Conservation (phyloP, 1,140 invertebrate genomes). For the Drosophila tani region DNA sequence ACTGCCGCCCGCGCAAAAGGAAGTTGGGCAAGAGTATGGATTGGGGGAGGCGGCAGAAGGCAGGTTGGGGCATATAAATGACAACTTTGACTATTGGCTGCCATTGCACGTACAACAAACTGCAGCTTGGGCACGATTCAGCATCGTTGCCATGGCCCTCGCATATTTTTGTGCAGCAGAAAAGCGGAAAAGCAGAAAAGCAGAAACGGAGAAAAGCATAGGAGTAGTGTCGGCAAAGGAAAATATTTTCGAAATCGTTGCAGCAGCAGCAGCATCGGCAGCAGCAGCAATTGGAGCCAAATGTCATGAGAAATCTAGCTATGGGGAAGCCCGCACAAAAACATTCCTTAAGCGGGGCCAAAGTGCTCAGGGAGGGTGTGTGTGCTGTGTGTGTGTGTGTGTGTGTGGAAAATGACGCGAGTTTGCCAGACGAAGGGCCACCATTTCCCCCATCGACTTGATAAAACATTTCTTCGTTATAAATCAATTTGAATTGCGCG, state of each 20-base stretch:
- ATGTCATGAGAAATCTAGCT: slow-evolving; percentile 67
- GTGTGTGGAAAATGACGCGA: slow-evolving; percentile 6
- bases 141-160: slow-evolving; percentile 34
- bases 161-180: slow-evolving; percentile 57
- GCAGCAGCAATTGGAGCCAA: slow-evolving; percentile 49
- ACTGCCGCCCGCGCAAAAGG: slow-evolving; percentile 12
- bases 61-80: slow-evolving; percentile 62
- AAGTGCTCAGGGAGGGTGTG: background rate
- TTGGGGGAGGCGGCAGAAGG: background rate
- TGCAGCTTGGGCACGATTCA: slow-evolving; percentile 72
- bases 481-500: slow-evolving; percentile 74
- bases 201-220: background rate
- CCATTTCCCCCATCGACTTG: slow-evolving; percentile 46
- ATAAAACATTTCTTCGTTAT: slow-evolving; percentile 56
- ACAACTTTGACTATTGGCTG: slow-evolving; percentile 72
- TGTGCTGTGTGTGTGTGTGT: background rate
- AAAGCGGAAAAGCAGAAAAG: slow-evolving; percentile 7
- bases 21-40: slow-evolving; percentile 24
- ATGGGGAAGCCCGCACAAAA: slow-evolving; percentile 32
- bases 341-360: slow-evolving; percentile 24
- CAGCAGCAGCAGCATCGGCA: background rate
- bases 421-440: slow-evolving; percentile 6
- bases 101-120: slow-evolving; percentile 73
- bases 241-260: slow-evolving; percentile 66
- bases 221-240: slow-evolving; percentile 35